A percentile compares a stretch with the other conserved stretches of the same genome.
Conservation (phyloP, 2,888 invertebrate species). For the Quadroppia sp. region DNA sequence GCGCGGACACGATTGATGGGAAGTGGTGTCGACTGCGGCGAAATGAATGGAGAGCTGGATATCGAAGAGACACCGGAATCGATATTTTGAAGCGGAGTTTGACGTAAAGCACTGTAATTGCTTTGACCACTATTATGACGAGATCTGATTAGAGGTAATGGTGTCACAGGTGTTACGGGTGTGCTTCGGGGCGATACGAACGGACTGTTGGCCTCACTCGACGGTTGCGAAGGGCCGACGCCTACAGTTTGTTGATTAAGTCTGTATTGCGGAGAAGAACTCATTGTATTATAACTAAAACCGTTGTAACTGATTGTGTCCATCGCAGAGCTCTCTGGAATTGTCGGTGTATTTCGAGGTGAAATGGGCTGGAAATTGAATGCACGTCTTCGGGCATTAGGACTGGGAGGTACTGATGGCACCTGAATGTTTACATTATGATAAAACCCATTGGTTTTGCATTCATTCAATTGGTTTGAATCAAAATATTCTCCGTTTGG, state of each 20-base stretch:
- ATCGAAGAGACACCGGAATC: constrained; percentile 50
- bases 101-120: constrained; percentile 46
- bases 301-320: constrained; percentile 33
- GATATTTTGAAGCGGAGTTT: constrained; percentile 47
- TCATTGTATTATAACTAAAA: constrained; percentile 22
- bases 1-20: constrained; percentile 45
- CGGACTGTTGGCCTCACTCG: constrained; percentile 68
- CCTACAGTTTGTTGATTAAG: constrained; percentile 43
- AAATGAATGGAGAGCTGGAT: constrained; percentile 51
- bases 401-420: constrained; percentile 64
- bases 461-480: background rate
- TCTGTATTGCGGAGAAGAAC: constrained; percentile 33
- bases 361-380: constrained; percentile 83
- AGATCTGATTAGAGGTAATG: constrained; percentile 49
- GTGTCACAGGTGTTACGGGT: constrained; percentile 47
- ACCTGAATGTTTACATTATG: constrained; percentile 43
- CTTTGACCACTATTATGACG: constrained; percentile 51
- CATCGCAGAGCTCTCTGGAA: constrained; percentile 46
- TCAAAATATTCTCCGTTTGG: constrained; percentile 6
- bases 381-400: constrained; percentile 70
- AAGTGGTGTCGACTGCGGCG: constrained; percentile 49
- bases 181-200: constrained; percentile 71
- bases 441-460: constrained; percentile 11
- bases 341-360: constrained; percentile 57
- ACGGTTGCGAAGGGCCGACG: constrained; percentile 58